These are phyloP conservation scores for Dendrolimus punctatus DNA, from an alignment of 1,140 invertebrate species.

Conservation along the genomic window DNA sequence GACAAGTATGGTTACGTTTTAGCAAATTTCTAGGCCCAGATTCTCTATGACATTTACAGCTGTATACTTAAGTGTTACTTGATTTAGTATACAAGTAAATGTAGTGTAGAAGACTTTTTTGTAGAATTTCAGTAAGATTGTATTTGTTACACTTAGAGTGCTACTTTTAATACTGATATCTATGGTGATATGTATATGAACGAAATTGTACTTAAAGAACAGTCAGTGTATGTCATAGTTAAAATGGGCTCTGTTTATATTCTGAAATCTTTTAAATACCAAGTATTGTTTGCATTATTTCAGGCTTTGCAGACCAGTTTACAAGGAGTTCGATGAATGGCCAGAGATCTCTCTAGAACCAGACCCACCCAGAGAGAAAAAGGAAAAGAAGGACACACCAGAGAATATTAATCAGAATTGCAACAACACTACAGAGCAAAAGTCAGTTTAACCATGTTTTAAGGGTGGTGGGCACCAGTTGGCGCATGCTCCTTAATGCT, in stretches of 20 bases:
- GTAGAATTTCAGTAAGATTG: too few species aligned
- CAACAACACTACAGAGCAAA: slow-evolving; percentile 23
- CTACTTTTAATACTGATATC: too few species aligned
- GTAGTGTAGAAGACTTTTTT: too few species aligned
- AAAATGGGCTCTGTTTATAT: too few species aligned
- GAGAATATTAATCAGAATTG: slow-evolving; percentile 20
- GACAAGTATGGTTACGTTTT: slow-evolving; percentile 62
- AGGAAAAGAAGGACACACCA: slow-evolving; percentile 34
- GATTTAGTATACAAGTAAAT: too few species aligned
- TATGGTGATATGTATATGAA: too few species aligned
- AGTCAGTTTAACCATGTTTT: slow-evolving; percentile 24
- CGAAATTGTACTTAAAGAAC: too few species aligned
- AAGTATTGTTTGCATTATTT: slow-evolving; percentile 17
- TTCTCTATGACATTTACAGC: not conserved
- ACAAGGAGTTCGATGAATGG: slow-evolving; percentile 66
- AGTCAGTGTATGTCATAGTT: too few species aligned
- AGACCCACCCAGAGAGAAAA: slow-evolving; percentile 51
- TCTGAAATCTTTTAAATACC: too few species aligned
- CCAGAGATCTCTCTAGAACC: slow-evolving; percentile 58
- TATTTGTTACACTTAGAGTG: too few species aligned
- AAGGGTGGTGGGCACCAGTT: not conserved
- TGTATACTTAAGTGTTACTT: too few species aligned
- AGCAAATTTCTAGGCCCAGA: slow-evolving; percentile 10
- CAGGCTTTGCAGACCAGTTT: slow-evolving; percentile 57
- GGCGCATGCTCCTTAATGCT: slow-evolving; percentile 1